Base-by-base conservation (phyloP, 2,113 vertebrate species). In the Rhinopithecus roxellana region DNA sequence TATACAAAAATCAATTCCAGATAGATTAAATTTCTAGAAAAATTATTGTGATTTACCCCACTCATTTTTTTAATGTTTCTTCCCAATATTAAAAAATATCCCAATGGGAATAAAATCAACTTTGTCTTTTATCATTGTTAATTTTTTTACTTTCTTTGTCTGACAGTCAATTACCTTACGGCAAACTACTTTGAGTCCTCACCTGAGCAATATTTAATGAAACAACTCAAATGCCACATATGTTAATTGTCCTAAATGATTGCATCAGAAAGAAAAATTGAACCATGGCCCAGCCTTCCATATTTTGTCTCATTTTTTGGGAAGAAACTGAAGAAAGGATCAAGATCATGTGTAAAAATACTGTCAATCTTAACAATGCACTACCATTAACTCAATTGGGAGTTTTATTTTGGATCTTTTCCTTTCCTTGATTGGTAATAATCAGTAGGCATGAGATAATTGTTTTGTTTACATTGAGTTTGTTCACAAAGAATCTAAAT, bases 401-500 rank as follows among this genome's bases (percentile, higher is more conserved):
- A 90, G 25, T 38, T 94, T 40, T 50, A 35, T 72, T 92, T 84
- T 75, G 13, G 35, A 2, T 81, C n/a, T 93, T 61, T 74, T 48
- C 45, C 57, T 81, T 83, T 90, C n/a, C 35, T 96, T 25, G 50
- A 8, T 14, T 74, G 22, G 13, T 45, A 89, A 89, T 55, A 38
- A 67, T 22, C 7, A 6, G 8, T 82, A 89, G 38, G 4, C 4
- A 83, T 48, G 12, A 92, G 48, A 20, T 82, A 75, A 93, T 70
- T 27, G 3, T 74, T 89, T 55, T 72, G 6, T n/a, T 92, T 85
- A 80, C 30, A 64, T 70, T 79, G 74, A 92, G n/a, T 86, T 88
- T 90, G 13, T 85, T 95, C 43, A 85, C 48, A 79, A 90, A 83
- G 23, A 74, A 74, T 90, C 75, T 92, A 86, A 95, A 67, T 90